A percentile compares a stretch with the other conserved stretches of the same genome.
These are phyloP conservation scores for Montifringilla adamsi DNA, from an alignment of 2,113 vertebrate species.

Conservation along the genomic window DNA sequence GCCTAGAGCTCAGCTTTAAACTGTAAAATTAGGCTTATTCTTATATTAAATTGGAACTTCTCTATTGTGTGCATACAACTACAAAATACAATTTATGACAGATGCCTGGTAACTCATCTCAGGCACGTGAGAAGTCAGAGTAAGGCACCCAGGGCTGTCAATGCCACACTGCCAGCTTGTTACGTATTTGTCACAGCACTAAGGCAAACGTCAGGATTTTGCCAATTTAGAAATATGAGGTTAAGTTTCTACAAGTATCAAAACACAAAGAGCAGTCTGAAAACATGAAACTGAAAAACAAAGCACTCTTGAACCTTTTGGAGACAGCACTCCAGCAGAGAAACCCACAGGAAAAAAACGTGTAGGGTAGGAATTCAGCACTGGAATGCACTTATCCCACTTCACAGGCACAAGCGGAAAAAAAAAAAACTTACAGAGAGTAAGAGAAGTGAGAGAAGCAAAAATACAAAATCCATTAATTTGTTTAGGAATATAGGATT, in stretches of 20 bases:
- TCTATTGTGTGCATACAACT: neutral
- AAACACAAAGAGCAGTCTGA: slow-evolving; percentile 10
- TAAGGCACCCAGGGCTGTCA: neutral
- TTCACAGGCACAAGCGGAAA: neutral
- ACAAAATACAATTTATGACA: neutral
- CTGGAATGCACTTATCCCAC: neutral
- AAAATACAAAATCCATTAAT: neutral
- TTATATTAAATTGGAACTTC: neutral
- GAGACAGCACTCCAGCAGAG: neutral
- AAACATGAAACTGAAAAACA: slow-evolving; percentile 11
- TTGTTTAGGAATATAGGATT: neutral
- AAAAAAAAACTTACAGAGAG: neutral
- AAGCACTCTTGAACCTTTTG: neutral
- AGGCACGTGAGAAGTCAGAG: neutral
- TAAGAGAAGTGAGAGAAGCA: neutral
- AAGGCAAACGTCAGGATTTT: neutral
- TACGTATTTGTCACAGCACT: neutral
- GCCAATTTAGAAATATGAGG: neutral
- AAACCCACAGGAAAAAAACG: neutral
- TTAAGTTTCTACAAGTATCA: neutral
- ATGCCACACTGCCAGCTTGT: neutral
- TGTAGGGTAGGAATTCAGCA: slow-evolving; percentile 22
- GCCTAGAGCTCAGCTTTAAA: neutral
- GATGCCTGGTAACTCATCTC: neutral
- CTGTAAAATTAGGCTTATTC: neutral